Evolutionary conservation across 1,140 invertebrate genomes (phyloP), one percentile per base, ranked within the genome.

Genomic region (Agraylea sexmaculata): DNA sequence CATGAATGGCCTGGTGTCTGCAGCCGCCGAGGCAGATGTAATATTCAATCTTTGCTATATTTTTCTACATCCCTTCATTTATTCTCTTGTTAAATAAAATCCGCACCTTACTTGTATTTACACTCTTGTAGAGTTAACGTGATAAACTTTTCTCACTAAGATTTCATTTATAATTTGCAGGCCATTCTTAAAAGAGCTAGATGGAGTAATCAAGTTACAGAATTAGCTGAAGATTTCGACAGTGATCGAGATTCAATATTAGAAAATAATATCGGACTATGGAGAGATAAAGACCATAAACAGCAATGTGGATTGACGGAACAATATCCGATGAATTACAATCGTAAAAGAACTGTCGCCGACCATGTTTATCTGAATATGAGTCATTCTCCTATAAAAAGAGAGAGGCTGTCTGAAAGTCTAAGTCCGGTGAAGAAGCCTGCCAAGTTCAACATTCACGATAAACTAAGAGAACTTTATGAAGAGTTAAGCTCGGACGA

Each of bases 381-480:
- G 44, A 64, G 60, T 55, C 62, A 62, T 39, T 66, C 60, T 51
- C 40, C 40, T 2, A 40, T 40, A 12, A 42, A 45, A 20, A 22
- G 43, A 21, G 43, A 65, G 47, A 53, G 58, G 43, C 64, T 55
- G 51, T 60, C 60, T 37, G 51, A 54, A 43, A 55, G 58, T 46
- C 54, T 54, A 13, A 51, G 57, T 33, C 50, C 54, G 23, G 56
- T 57, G 12, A 68, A 66, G 46, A 42, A 51, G 41, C 52, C 49
- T 37, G 61, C 59, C 47, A 66, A 64, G 50, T 70, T 74, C 50
- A 70, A 74, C 59, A 66, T 74, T 45, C 70, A 72, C 50, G 70
- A 73, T 47, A 73, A 73, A 51, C 61, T 74, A 33, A 68, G 66
- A 55, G 70, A 73, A 53, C 53, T 71, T 21, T 73, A 73, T 39